Evolutionary conservation across 2,113 vertebrate genomes (phyloP).

Genomic region (Elephantulus edwardii): DNA sequence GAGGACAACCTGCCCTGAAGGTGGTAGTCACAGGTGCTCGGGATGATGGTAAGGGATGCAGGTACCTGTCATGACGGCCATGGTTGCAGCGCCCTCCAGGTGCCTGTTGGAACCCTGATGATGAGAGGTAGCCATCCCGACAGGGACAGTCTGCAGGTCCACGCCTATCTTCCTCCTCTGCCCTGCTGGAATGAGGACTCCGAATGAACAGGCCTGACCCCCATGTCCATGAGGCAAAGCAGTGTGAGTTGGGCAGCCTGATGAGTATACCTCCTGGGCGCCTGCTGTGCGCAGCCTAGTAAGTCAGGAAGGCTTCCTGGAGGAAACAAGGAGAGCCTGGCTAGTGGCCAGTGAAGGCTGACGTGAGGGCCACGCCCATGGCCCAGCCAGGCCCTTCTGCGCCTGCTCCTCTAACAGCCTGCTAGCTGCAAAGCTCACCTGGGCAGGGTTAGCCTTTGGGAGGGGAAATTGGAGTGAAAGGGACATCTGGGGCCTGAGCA

Average conservation of each 20-base stretch:
- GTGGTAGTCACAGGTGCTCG: neutral
- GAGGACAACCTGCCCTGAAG: neutral
- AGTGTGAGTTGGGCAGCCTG: neutral
- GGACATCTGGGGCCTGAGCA: neutral
- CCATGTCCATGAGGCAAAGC: neutral
- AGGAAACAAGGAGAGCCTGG: neutral
- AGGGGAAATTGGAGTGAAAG: neutral
- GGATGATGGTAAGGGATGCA: neutral
- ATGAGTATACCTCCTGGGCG: neutral
- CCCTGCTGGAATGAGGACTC: neutral
- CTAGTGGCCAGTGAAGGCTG: neutral
- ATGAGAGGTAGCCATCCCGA: neutral
- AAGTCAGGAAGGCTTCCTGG: neutral
- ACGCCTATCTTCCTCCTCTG: neutral
- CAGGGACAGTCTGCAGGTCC: neutral
- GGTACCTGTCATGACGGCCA: neutral
- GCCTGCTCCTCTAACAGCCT: neutral
- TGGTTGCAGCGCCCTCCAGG: neutral
- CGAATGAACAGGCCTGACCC: rapidly evolving
- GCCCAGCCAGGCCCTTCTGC: neutral
- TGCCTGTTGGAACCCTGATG: neutral
- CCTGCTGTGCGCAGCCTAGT: neutral
- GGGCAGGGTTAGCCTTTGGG: neutral
- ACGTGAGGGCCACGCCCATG: no score
- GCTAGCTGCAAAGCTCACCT: neutral